Conservation (phyloP, 2,888 invertebrate species). For the Drosophila helvetica region DNA sequence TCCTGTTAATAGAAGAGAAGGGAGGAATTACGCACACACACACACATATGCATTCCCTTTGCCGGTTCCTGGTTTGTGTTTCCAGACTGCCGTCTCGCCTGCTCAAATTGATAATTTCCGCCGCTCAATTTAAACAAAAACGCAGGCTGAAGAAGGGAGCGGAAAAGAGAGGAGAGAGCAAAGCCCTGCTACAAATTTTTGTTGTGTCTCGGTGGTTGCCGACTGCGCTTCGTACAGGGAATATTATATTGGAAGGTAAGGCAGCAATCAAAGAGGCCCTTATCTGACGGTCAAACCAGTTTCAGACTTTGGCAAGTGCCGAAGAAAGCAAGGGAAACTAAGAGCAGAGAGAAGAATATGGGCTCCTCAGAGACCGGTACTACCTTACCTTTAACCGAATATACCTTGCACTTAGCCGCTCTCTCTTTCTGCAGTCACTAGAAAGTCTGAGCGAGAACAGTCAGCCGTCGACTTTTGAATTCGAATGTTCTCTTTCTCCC, state of each 20-base stretch:
- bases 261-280: not conserved
- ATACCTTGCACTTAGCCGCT: constrained; percentile 14
- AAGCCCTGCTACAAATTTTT: constrained; percentile 65
- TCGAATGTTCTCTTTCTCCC: constrained; percentile 24
- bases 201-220: constrained; percentile 49
- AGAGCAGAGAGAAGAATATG: not conserved
- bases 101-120: constrained; percentile 74
- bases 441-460: constrained; percentile 61
- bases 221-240: constrained; percentile 5
- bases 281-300: not conserved
- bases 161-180: constrained; percentile 31
- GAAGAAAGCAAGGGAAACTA: not conserved
- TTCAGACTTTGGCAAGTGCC: not conserved
- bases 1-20: constrained; percentile 41
- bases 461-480: constrained; percentile 30
- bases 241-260: not conserved
- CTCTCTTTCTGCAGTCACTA: constrained; percentile 58
- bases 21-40: constrained; percentile 7
- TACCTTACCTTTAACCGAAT: not conserved
- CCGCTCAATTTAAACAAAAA: constrained; percentile 61
- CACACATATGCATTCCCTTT: not conserved
- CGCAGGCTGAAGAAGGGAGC: constrained; percentile 1
- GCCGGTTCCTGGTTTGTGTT: constrained; percentile 31
- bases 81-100: constrained; percentile 52
- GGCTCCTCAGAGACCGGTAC: not conserved